These are phyloP conservation scores for Stenolophus ochropezus DNA, from an alignment of 2,888 invertebrate genomes.

Conservation along the genomic window DNA sequence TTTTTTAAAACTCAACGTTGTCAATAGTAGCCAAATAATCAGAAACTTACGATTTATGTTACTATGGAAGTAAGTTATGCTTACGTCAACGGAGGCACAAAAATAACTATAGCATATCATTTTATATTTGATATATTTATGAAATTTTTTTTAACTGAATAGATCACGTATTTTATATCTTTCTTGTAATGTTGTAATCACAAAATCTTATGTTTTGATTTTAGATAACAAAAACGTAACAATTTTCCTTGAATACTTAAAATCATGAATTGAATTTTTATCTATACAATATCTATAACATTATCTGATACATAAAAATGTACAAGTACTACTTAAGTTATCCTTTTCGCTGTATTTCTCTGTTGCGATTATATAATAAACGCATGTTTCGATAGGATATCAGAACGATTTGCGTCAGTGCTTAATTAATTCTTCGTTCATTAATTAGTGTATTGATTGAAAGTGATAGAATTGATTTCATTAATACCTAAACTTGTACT, in stretches of 20 bases:
- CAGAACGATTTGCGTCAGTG: conserved; percentile 23
- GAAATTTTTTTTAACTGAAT: too few relatives aligned
- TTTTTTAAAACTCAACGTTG: too few relatives aligned
- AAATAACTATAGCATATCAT: too few relatives aligned
- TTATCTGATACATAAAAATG: background rate
- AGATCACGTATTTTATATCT: too few relatives aligned
- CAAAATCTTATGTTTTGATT: background rate
- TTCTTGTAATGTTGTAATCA: too few relatives aligned
- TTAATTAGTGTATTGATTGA: conserved; percentile 23
- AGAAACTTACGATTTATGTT: too few relatives aligned
- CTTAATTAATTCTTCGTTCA: conserved; percentile 28
- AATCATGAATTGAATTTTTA: background rate
- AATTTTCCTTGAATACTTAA: background rate
- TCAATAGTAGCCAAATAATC: too few relatives aligned
- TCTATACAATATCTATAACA: background rate
- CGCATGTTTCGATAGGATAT: background rate
- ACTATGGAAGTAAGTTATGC: too few relatives aligned
- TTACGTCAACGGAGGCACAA: too few relatives aligned
- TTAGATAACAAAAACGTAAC: background rate
- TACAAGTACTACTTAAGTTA: background rate
- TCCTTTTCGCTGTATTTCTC: background rate
- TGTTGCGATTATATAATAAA: conserved; percentile 16
- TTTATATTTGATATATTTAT: too few relatives aligned
- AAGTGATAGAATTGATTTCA: conserved; percentile 14
- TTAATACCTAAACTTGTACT: background rate